phyloP scores from a whole-genome alignment of 2,888 invertebrate genomes.

The Pseudolycoriella hygida region DNA sequence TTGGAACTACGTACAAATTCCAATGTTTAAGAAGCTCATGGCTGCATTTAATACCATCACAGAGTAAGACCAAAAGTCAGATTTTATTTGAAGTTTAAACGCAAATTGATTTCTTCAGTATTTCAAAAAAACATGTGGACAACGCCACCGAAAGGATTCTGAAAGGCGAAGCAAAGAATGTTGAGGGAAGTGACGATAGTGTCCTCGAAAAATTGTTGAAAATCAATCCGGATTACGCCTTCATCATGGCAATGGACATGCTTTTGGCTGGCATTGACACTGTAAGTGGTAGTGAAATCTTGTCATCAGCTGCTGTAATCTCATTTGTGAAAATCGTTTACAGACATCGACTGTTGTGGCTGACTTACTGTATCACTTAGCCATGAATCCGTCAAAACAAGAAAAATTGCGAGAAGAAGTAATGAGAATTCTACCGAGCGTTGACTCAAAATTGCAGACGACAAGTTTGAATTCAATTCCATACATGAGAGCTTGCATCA shows the following conservation, averaged over 20 bases:
- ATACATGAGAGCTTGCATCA: conserved; percentile 52
- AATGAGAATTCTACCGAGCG: conserved; percentile 25
- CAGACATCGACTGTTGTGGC: conserved; percentile 39
- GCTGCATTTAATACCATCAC: conserved; percentile 26
- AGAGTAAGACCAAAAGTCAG: conserved; percentile 21
- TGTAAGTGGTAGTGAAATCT: conserved; percentile 22
- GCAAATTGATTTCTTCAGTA: background rate
- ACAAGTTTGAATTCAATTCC: conserved; percentile 31
- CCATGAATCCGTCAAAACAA: conserved; percentile 44
- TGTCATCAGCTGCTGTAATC: background rate
- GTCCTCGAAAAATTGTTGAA: conserved; percentile 44
- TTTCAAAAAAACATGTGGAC: conserved; percentile 17
- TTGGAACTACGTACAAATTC: conserved; percentile 21
- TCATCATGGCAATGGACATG: conserved; percentile 38
- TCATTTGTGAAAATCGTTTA: conserved; percentile 2
- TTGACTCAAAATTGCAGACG: conserved; percentile 25
- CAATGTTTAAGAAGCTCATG: conserved; percentile 19
- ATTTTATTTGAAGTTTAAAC: background rate
- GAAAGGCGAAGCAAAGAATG: conserved; percentile 14
- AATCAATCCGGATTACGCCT: conserved; percentile 32
- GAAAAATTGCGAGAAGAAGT: conserved; percentile 40
- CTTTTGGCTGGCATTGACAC: conserved; percentile 42
- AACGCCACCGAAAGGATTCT: conserved; percentile 21
- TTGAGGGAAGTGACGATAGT: conserved; percentile 28
- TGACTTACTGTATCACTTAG: conserved; percentile 39